A percentile compares a stretch with the other conserved stretches of the same genome.
Evolutionary conservation across 2,113 vertebrate genomes (phyloP).

Genomic region (Paracanthobrama guichenoti): DNA sequence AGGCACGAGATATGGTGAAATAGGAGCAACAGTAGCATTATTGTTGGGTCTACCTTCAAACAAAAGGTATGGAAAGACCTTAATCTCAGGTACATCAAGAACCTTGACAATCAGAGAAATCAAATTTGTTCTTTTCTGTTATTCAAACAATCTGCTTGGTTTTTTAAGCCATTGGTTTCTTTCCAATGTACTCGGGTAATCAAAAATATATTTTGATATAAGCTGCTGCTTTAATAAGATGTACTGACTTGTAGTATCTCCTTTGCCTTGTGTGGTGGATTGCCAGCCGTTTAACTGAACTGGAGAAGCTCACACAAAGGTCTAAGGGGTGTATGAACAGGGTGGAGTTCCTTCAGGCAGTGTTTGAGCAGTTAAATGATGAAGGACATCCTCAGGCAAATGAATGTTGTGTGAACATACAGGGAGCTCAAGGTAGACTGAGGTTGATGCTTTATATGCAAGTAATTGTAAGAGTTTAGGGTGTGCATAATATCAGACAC

Average conservation of each 20-base stretch:
- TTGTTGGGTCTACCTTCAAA: neutral
- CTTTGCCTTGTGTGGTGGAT: neutral
- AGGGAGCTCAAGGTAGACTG: neutral
- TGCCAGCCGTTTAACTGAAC: constrained; percentile 22
- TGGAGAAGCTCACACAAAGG: neutral
- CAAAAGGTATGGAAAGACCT: neutral
- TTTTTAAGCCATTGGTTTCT: neutral
- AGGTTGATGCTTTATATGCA: constrained; percentile 7
- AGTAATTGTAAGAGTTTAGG: neutral
- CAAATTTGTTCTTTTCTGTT: neutral
- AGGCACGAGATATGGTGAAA: neutral
- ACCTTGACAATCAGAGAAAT: neutral
- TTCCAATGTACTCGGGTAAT: neutral
- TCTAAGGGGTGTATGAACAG: constrained; percentile 1
- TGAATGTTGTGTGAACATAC: neutral
- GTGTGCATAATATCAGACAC: neutral
- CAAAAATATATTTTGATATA: neutral
- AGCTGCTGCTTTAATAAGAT: neutral
- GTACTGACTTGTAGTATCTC: neutral
- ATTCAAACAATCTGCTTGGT: neutral
- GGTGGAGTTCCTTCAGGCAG: neutral
- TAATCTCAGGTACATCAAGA: neutral
- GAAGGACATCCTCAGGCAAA: neutral
- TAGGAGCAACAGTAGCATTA: neutral
- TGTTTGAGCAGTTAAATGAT: constrained; percentile 34